Evolutionary conservation across 2,797 vertebrate species (phyloP), one percentile per base, ranked within the genome.

Genomic region (Xerus rutilus): DNA sequence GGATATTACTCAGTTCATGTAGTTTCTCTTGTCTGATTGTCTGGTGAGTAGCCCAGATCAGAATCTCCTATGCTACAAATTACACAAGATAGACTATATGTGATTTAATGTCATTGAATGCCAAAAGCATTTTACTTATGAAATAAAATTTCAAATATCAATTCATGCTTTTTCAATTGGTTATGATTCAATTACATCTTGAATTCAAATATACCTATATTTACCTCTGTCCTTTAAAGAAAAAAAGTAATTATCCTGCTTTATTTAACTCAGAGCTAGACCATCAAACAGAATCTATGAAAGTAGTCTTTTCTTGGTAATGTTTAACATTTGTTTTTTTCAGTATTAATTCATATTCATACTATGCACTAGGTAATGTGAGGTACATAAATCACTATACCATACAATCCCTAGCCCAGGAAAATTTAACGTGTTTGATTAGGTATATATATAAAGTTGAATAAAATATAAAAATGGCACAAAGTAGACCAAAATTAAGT

Each of bases 231-330:
- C 23, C 45, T 94, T 89, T 52, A 64, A 89, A 70, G 30, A 86
- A 82, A 14, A 94, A 88, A 39, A 32, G 23, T 65, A 82, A 72
- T 35, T n/a, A 78, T 74, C 12, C 3, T 91, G 17, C 2, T 17
- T 76, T 73, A 65, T 77, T 72, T 92, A 3, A 65, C 45, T 88
- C n/a, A 84, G 35, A 85, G 39, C 28, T 73, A 82, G 7, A 23
- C 74, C 39, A 88, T 43, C n/a, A 90, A 89, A 84, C 18, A 86
- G 39, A 84, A 93, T 84, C 74, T 90, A n/a, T 88, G 43, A 79
- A 83, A 67, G 3, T 59, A 59, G 25, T 67, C 90, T 85, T 91
- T 96, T 43, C 39, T 67, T 90, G 45, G 64, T 76, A 39, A 94
- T 95, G 32, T 54, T 94, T 86, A 93, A 64, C 83, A 85, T 47